Evolutionary conservation across 2,797 vertebrate species (phyloP), one percentile per base, ranked within the genome.

Genomic region (Rhynchonycteris naso): DNA sequence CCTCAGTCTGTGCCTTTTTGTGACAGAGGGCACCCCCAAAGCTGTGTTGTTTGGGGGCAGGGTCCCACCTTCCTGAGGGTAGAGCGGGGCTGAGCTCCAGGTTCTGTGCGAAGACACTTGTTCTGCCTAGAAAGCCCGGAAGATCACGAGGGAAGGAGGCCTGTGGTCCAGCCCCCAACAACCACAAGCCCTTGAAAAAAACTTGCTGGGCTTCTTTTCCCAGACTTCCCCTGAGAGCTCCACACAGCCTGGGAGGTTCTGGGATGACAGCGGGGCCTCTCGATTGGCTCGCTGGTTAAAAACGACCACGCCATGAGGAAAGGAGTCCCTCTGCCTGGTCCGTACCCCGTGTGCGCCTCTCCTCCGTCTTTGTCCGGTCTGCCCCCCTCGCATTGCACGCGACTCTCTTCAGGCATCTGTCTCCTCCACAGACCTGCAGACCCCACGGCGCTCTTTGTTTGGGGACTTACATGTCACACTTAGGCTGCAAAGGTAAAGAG

Each of bases 361-460:
- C 28, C 47, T 61, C 8, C 4, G 4, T 59, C 43, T 69, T 28
- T 13, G 1, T 4, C 16, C 14, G 15, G 38, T 50, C 47, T 28
- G 28, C 13, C 10, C 15, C 33, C 54, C 14, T 58, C 18, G 8
- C n/a, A 18, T 0, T 15, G 22, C 50, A 11, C 78, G 4, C n/a
- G 16, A 21, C 21, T 28, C 76, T 38, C 52, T 52, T 76, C 3
- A 50, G 35, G 61, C 1, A 1, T 22, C 16, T 33, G 3, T 24
- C 12, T 54, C n/a, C 33, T 22, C 33, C 21, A 7, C 7, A 3
- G 86, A 61, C 8, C 26, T 30, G 38, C 26, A 33, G 35, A 3
- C 65, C 24, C 22, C 21, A 0, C 0, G 5, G 2, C 6, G 47
- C 7, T 63, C 30, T 26, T n/a, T 30, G 18, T n/a, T 5, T 16